Evolutionary conservation across 2,113 vertebrate species (phyloP), one percentile per base, ranked within the genome.

Genomic region (Prunella himalayana): DNA sequence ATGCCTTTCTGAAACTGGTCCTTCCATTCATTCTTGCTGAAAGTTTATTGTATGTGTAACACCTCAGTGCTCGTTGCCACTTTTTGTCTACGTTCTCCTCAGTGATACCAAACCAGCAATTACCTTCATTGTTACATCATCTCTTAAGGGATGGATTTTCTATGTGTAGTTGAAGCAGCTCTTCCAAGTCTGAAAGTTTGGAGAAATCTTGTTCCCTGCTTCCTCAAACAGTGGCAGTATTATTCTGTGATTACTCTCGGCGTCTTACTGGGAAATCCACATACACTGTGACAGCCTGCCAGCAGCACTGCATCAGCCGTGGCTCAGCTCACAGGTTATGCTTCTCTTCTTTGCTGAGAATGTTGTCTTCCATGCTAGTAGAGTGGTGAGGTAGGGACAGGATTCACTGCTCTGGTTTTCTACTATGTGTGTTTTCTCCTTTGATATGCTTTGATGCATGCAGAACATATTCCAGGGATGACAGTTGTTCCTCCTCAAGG

Each of bases 231-330:
- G 57, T 66, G 30, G 24, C 75, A 47, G 9, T 33, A 8, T 47
- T 88, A 31, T n/a, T 93, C 71, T 90, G 30, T 56, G 31, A 56
- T 66, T 60, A 33, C 13, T 59, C 27, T 54, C 7, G 4, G 49
- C 37, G 50, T 35, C 50, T 65, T 18, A 5, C 8, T 24, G 57
- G 16, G 51, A 64, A 82, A 60, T 66, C 44, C 66, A 8, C 8
- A 2, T 24, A 27, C 0, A 0, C 6, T 2, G 8, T 33, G 70
- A 54, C 35, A 35, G 20, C 35, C 37, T 78, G 2, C 27, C 49
- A 61, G 75, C 37, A 86, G 27, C 68, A 21, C 42, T 47, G 22
- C 47, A 5, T 65, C 57, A 15, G n/a, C 45, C 28, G 11, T 2
- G 2, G 35, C 80, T 69, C 45, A 54, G 13, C 33, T 81, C 39